phyloP scores from a whole-genome alignment of 2,888 invertebrate species.

The Byasa hedistus region DNA sequence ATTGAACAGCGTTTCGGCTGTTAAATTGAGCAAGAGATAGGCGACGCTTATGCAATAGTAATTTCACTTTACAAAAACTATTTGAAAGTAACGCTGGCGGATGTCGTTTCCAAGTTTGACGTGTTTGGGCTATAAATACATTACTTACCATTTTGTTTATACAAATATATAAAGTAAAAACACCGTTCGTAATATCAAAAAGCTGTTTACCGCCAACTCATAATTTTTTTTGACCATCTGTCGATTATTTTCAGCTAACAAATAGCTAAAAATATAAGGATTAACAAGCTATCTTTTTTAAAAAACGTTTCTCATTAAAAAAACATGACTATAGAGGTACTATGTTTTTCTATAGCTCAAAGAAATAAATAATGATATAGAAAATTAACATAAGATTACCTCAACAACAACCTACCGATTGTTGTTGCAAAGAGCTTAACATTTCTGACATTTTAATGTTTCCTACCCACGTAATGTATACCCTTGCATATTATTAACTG shows the following conservation, averaged over 20 bases:
- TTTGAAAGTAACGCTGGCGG: conserved; percentile 45
- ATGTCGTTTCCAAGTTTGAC: conserved; percentile 4
- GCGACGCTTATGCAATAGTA: conserved; percentile 46
- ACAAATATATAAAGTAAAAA: too few relatives aligned
- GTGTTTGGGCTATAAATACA: background rate
- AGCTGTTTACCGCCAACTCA: too few relatives aligned
- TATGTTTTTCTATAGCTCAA: too few relatives aligned
- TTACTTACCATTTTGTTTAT: too few relatives aligned
- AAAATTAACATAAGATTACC: conserved; percentile 3
- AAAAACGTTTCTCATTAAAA: too few relatives aligned
- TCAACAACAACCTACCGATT: conserved; percentile 3
- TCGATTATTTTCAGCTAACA: too few relatives aligned
- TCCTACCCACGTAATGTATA: background rate
- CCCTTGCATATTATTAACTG: too few relatives aligned
- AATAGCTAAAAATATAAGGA: too few relatives aligned
- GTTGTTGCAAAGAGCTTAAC: conserved; percentile 9
- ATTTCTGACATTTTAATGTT: conserved; percentile 3
- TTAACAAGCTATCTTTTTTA: too few relatives aligned
- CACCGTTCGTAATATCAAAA: too few relatives aligned
- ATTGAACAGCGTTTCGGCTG: conserved; percentile 33
- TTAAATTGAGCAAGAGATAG: conserved; percentile 40
- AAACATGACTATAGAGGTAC: too few relatives aligned
- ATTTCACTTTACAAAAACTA: conserved; percentile 46
- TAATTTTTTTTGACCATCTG: too few relatives aligned
- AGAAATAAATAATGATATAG: background rate